phyloP scores from a whole-genome alignment of 2,113 vertebrate species.

The Scolopax mira region DNA sequence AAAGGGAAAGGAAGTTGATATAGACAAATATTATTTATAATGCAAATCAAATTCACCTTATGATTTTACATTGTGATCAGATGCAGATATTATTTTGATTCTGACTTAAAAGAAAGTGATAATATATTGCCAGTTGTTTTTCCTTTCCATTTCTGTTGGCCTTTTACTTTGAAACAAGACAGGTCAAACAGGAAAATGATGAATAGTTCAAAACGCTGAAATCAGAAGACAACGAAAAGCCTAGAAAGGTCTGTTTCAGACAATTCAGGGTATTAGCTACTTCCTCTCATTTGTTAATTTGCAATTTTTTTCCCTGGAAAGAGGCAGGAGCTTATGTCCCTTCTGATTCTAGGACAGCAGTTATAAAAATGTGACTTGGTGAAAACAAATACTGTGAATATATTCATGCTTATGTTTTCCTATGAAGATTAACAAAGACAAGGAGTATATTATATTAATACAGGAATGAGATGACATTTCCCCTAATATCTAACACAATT shows the following conservation, averaged over 20 bases:
- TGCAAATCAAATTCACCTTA: background rate
- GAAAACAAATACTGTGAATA: background rate
- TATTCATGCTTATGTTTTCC: background rate
- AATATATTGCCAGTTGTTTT: background rate
- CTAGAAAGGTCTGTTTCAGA: background rate
- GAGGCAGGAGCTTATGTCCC: background rate
- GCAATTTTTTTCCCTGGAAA: background rate
- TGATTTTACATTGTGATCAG: background rate
- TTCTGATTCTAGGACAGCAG: background rate
- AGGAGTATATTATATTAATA: background rate
- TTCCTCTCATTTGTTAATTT: background rate
- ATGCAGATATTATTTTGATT: background rate
- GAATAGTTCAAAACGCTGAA: slow-evolving; percentile 45
- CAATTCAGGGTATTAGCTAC: background rate
- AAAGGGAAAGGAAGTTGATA: background rate
- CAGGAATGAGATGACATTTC: background rate
- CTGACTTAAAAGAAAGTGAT: background rate
- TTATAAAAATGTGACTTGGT: background rate
- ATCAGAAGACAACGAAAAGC: slow-evolving; percentile 2
- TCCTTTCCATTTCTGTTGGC: slow-evolving; percentile 1
- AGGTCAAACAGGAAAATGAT: slow-evolving; percentile 10
- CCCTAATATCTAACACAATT: background rate
- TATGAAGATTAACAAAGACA: background rate
- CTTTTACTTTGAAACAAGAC: slow-evolving; percentile 39
- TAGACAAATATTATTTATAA: background rate